Base-by-base conservation (phyloP, 2,888 invertebrate genomes). In the Teinopalpus imperialis region DNA sequence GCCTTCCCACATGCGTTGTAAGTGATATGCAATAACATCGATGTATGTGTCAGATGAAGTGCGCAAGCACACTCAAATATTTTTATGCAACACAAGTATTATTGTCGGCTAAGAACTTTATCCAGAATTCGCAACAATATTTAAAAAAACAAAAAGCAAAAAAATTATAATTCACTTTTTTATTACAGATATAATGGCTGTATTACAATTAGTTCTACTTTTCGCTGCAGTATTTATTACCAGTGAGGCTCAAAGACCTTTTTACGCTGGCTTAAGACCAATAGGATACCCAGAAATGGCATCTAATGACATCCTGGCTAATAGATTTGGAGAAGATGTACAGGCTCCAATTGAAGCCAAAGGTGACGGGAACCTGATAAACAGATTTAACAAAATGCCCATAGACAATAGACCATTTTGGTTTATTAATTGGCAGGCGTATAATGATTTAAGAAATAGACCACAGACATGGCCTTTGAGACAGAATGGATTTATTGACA, bases 371-470 rank as follows among this genome's bases (percentile, higher is more conserved):
- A 73, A 85, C 10, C 69, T 91, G n/a, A 80, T 92, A 0, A 83
- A 92, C 46, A 74, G 90, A 46, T 67, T 93, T 3, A 90, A 88
- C 51, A 67, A 78, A 8, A 81, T 92, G 83, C 93, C 93, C 0
- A 64, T 79, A 24, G 92, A 93, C 26, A 83, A 90, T 24, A 87
- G 89, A 57, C 93, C 94, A 0, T 93, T 92, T 67, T 93, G 93
- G 93, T 90, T 90, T 43, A 51, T 93, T 10, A 94, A 94, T 64
- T 90, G 91, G 57, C 81, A 89, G 37, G 90, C 90, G 1, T 92
- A 93, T 30, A 91, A 93, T 51, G 85, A 77, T 0, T 74, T 90
- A 3, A 85, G 91, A 18, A 72, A 68, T 16, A 57, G 65, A 1
- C 77, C 80, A 0, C 70, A 78, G 41, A 72, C 67, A n/a, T 82